Base-by-base conservation (phyloP, 2,888 invertebrate species). In the Odontothrips loti region DNA sequence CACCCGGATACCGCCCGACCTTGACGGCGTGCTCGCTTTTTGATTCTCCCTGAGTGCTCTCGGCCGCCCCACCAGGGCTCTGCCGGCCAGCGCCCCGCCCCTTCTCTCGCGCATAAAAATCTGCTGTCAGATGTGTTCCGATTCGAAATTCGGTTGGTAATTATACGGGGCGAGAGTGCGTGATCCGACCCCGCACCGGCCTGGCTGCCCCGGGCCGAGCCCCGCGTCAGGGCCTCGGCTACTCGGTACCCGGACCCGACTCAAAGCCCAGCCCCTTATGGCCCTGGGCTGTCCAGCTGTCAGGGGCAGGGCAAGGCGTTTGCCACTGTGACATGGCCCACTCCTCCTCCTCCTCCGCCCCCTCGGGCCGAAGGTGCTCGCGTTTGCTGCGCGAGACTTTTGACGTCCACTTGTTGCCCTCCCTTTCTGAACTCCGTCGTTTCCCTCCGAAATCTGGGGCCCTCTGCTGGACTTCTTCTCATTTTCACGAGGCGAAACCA, bases 41-140 rank as follows among this genome's bases (percentile, higher is more conserved):
- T 27, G 68, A 27, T 11, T 12, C 27, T 23, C 27, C 27, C 23
- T 75, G 68, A 75, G 68, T 75, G 68, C 27, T 51, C 51, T 20
- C 20, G 10, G 15, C 15, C 15, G 58, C 15, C 17, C 15, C 58
- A n/a, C n/a, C n/a, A n/a, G n/a, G 17, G 58, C 58, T 15, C 15
- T 4, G 58, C 68, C n/a, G 68, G 15, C 51, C 51, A 3, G 51
- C n/a, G 23, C 51, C 51, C 51, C 51, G 51, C 68, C 68, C 68
- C 68, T 27, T 12, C 23, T 75, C 68, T 27, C 68, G 23, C 68
- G 68, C 68, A 75, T 75, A 75, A 75, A 75, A 75, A 75, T 75
- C 68, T 58, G 68, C 68, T 75, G 68, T 75, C 68, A 75, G 68
- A 75, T 75, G 68, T 75, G 68, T 75, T 75, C 68, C 68, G 68